These are phyloP conservation scores for Tragelaphus strepsiceros DNA, from an alignment of 2,113 vertebrate genomes.

Conservation along the genomic window DNA sequence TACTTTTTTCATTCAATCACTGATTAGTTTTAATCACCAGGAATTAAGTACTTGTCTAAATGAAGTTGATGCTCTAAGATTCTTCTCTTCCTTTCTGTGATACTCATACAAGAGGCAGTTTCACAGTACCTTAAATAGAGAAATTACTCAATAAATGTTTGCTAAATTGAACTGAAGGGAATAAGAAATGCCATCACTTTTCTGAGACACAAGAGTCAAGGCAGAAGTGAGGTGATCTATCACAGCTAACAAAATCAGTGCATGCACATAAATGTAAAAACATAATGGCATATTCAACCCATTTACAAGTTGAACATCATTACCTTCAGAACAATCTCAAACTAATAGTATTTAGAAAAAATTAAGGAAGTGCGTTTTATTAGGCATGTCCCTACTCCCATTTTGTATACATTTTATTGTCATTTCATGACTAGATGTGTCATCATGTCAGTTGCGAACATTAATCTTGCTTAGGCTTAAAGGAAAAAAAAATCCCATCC, in stretches of 20 bases:
- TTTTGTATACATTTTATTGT: background rate
- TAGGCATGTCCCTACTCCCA: background rate
- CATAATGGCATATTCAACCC: background rate
- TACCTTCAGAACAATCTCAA: slow-evolving; percentile 22
- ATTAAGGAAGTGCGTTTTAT: background rate
- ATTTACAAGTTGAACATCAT: slow-evolving; percentile 49
- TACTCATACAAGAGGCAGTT: background rate
- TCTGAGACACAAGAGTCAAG: background rate
- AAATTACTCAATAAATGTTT: slow-evolving; percentile 4
- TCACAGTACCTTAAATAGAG: background rate
- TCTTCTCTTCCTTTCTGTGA: background rate
- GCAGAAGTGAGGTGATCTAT: slow-evolving; percentile 23
- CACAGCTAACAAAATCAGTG: slow-evolving; percentile 32
- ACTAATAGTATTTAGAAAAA: slow-evolving; percentile 37
- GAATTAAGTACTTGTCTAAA: background rate
- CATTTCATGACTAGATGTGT: slow-evolving; percentile 39
- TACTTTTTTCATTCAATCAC: background rate
- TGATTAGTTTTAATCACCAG: background rate
- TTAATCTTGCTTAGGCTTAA: slow-evolving; percentile 59
- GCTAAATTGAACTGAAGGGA: background rate
- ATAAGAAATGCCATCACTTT: background rate
- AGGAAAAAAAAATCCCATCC: background rate
- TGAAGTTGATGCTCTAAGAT: background rate
- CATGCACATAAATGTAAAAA: slow-evolving; percentile 2
- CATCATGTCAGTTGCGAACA: slow-evolving; percentile 44